Evolutionary conservation across 2,888 invertebrate species (phyloP), one percentile per base, ranked within the genome.

Genomic region (Trypoxylon attenuatum): DNA sequence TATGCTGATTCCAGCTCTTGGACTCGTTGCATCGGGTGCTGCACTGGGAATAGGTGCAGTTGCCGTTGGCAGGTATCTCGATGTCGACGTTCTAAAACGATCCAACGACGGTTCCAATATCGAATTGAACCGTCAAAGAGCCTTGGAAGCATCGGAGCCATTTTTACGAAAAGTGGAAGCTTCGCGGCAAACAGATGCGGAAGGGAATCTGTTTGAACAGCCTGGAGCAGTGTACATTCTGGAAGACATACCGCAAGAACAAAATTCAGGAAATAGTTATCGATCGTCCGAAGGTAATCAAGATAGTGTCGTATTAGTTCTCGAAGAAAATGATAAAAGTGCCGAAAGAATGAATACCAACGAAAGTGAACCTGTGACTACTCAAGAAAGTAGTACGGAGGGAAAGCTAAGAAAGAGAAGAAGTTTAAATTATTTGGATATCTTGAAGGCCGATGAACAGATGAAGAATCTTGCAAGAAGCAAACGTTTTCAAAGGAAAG

Each of bases 41-140:
- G 94, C 94, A 1, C 85, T 94, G 19, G 94, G 94, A 0, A 89
- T 94, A n/a, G 94, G 94, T 3, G 94, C 94, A 0, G 93, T 94
- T 0, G 94, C 94, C 0, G 91, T 94, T 62, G 94, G 94, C 5
- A 89, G 93, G 69, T 91, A 92, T 62, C 86, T 94, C 5, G 92
- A 92, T 73, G 91, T 91, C 0, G 91, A 92, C 74, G 86, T 91
- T 15, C 88, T 91, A 87, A 90, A 91, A 45, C 89, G 90, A 56
- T 89, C 84, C 79, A 54, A 88, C 4, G 87, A 88, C 22, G 74
- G 88, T 0, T 88, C 89, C 38, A 88, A 89, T 1, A 13, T 29
- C 69, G 90, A 91, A 73, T 88, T 90, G 70, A 91, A 91, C 71
- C 90, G 91, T 77, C 90, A 90, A 71, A 86, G 91, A 63, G 88